phyloP scores from a whole-genome alignment of 2,888 invertebrate species.

The Rhagophthalmus giganteus region DNA sequence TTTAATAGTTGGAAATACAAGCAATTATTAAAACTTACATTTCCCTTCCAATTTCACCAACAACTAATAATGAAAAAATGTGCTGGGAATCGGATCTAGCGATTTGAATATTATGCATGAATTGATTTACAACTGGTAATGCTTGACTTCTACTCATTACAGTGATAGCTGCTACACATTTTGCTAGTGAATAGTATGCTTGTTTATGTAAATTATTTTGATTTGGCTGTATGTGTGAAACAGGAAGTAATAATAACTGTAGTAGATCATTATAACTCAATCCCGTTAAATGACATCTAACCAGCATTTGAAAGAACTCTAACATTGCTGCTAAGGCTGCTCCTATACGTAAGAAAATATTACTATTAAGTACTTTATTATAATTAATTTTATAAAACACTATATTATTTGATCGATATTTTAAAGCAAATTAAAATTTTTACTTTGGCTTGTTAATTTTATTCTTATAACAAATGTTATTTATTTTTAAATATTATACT shows the following conservation, averaged over 20 bases:
- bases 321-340: constrained; percentile 89
- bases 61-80: constrained; percentile 89
- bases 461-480: no score
- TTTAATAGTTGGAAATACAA: constrained; percentile 2
- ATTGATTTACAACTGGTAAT: constrained; percentile 65
- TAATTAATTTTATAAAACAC: no score
- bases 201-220: constrained; percentile 61
- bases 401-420: no score
- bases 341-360: no score
- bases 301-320: constrained; percentile 90
- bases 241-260: constrained; percentile 72
- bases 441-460: no score
- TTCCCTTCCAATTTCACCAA: constrained; percentile 96
- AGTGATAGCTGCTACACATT: constrained; percentile 93
- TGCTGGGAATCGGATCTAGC: constrained; percentile 78
- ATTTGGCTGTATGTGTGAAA: constrained; percentile 41
- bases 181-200: constrained; percentile 94
- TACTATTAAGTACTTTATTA: no score
- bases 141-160: constrained; percentile 76
- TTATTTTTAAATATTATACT: no score
- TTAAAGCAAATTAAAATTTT: no score
- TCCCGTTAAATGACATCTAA: constrained; percentile 72
- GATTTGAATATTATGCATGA: constrained; percentile 72
- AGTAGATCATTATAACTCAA: constrained; percentile 82
- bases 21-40: constrained; percentile 65